Evolutionary conservation across 2,113 vertebrate genomes (phyloP), one percentile per base, ranked within the genome.

Genomic region (Sinocyclocheilus anophthalmus): DNA sequence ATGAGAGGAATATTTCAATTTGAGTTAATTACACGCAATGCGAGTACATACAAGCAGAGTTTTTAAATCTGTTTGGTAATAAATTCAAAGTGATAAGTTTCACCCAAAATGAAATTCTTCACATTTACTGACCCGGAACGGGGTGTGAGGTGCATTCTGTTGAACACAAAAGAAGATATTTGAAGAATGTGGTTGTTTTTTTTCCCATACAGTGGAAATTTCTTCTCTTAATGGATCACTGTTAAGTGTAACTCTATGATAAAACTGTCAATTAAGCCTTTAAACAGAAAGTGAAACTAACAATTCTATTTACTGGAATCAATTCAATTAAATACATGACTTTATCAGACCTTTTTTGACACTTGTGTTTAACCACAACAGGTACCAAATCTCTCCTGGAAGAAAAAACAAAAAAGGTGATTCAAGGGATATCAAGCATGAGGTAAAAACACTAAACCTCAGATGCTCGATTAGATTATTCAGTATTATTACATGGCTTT

Each of bases 371-470:
- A n/a, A n/a, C n/a, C 89, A 97, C 13, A 69, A 42, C 89, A 97
- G 96, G 89, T 97, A 96, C 89, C 96, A 96, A 88, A 91, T 84
- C 45, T 76, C 91, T 80, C 84, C 91, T 16, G 48, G 5, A 9
- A 67, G 67, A 86, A 90, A 92, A 1, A 42, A 86, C 76, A 93
- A 87, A 67, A 69, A 77, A 69, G 22, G 16, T 0, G 26, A 16
- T 85, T 91, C 91, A 77, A 83, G 89, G 63, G 48, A 86, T 79
- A 85, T 90, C 72, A 93, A 92, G 18, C 87, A 86, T 50, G 90
- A 94, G 94, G 95, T 96, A 63, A 84, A 84, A 65, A 75, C 14
- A 30, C 14, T 20, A 18, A 53, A 24, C 0, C 13, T 18, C 48
- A n/a, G 3, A 48, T 16, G 10, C 42, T 48, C 10, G 12, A 48